These are phyloP conservation scores for Chirona hameri DNA, from an alignment of 2,888 invertebrate species.

Conservation along the genomic window DNA sequence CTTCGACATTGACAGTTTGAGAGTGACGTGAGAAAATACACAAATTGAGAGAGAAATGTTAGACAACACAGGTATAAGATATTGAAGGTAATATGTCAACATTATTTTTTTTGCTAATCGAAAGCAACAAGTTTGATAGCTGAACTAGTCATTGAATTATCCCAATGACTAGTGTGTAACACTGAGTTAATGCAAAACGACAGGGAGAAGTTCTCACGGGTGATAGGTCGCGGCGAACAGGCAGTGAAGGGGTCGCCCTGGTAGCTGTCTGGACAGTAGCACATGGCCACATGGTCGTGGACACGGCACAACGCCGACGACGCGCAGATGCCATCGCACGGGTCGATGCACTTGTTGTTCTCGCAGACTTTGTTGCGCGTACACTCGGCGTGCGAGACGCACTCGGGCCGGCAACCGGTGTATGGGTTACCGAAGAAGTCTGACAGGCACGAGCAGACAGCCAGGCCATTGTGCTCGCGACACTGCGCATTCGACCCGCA, in stretches of 20 bases:
- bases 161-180: no score
- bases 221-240: conserved; percentile 49
- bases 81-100: no score
- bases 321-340: conserved; percentile 65
- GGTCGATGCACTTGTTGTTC: conserved; percentile 63
- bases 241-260: conserved; percentile 72
- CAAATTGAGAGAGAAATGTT: no score
- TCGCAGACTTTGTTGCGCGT: conserved; percentile 73
- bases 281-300: conserved; percentile 68
- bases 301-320: conserved; percentile 60
- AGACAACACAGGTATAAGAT: no score
- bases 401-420: conserved; percentile 74
- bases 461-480: conserved; percentile 68
- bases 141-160: no score
- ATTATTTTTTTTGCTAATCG: no score
- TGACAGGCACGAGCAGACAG: conserved; percentile 68
- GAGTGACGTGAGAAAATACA: no score
- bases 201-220: background rate
- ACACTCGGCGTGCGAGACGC: conserved; percentile 78
- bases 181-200: no score
- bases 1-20: no score
- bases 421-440: conserved; percentile 75
- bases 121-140: no score
- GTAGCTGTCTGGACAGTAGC: conserved; percentile 67
- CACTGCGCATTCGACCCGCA: conserved; percentile 81